Percentiles rank a stretch among this genome's conserved stretches.
Evolutionary conservation across 2,888 invertebrate genomes (phyloP).

Genomic region (Spisula solida): DNA sequence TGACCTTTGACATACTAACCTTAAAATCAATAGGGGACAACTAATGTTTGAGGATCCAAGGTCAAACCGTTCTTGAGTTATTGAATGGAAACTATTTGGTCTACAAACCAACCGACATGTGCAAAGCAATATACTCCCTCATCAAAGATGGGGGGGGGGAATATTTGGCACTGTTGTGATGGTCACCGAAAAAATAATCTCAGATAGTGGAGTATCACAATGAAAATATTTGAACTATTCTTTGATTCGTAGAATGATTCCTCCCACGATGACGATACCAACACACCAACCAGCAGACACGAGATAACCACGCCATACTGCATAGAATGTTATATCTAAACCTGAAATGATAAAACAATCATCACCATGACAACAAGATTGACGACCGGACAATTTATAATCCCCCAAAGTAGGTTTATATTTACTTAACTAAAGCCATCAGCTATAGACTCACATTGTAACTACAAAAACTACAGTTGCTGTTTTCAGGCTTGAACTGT

Average conservation of each 20-base stretch:
- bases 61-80: too few species aligned
- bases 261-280: conserved; percentile 88
- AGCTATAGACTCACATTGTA: background rate
- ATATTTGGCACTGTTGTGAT: background rate
- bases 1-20: too few species aligned
- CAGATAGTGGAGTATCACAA: background rate
- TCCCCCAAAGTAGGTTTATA: background rate
- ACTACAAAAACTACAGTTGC: too few species aligned
- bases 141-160: too few species aligned
- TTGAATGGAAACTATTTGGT: too few species aligned
- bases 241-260: conserved; percentile 74
- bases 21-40: too few species aligned
- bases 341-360: conserved; percentile 88
- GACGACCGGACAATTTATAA: background rate
- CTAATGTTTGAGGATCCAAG: too few species aligned
- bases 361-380: background rate
- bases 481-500: too few species aligned
- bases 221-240: conserved; percentile 51
- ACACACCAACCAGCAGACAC: conserved; percentile 93
- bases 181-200: background rate
- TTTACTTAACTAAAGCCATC: background rate
- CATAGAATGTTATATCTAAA: conserved; percentile 90
- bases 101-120: too few species aligned
- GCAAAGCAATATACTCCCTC: too few species aligned
- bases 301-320: conserved; percentile 93